Percentiles rank a stretch among this genome's conserved stretches.
phyloP scores from a whole-genome alignment of 2,797 vertebrate genomes.

The Rhinoraja longicauda region DNA sequence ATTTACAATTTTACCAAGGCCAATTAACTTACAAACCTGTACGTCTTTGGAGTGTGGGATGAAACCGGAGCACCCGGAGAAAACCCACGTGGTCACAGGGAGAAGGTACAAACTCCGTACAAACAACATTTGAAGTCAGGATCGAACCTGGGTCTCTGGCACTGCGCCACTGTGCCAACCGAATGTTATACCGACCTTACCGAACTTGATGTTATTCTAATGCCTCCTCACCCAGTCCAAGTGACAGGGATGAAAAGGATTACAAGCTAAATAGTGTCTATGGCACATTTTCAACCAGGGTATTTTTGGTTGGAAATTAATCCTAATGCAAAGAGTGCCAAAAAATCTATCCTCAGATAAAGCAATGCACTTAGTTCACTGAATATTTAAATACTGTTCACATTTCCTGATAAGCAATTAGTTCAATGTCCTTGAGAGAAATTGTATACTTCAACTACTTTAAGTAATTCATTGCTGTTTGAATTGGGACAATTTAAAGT shows the following conservation, averaged over 20 bases:
- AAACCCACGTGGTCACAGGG: too few relatives aligned
- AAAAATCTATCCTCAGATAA: neutral
- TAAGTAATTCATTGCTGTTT: neutral
- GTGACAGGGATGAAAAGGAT: neutral
- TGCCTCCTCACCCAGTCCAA: neutral
- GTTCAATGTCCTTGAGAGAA: neutral
- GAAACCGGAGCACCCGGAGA: too few relatives aligned
- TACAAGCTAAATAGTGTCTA: neutral
- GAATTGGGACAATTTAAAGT: neutral
- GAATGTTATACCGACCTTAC: too few relatives aligned
- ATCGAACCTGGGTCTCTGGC: too few relatives aligned
- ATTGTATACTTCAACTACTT: neutral
- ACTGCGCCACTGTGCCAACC: too few relatives aligned
- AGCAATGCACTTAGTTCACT: neutral
- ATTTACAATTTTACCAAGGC: too few relatives aligned
- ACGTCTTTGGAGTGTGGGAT: too few relatives aligned
- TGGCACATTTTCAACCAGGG: neutral
- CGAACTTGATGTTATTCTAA: neutral
- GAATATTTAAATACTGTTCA: neutral
- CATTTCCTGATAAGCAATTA: neutral
- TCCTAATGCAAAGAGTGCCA: neutral
- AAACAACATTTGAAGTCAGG: too few relatives aligned
- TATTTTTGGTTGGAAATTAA: neutral
- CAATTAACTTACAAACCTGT: too few relatives aligned
- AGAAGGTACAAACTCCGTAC: too few relatives aligned